phyloP scores from a whole-genome alignment of 2,888 invertebrate genomes.

The Pollenia angustigena region DNA sequence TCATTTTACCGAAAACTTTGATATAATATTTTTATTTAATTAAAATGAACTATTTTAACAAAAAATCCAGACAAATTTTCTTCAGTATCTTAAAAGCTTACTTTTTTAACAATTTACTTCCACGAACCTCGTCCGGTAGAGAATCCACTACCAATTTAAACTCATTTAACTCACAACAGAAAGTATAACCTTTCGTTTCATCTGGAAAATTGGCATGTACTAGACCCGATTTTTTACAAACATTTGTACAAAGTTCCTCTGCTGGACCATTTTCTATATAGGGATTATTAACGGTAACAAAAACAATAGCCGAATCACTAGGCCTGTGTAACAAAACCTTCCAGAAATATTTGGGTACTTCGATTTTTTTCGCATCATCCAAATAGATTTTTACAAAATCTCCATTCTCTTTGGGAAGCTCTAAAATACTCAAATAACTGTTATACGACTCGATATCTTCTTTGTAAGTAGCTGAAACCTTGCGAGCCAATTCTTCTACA shows the following conservation, averaged over 20 bases:
- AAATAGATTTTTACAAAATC: conserved; percentile 78
- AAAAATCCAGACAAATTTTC: too few species aligned
- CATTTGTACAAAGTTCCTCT: conserved; percentile 76
- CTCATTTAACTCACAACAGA: conserved; percentile 76
- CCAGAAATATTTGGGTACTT: conserved; percentile 85
- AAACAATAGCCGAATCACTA: conserved; percentile 84
- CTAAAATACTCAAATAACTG: conserved; percentile 83
- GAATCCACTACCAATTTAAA: conserved; percentile 53
- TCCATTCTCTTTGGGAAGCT: conserved; percentile 77
- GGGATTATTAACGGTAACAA: conserved; percentile 85
- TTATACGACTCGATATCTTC: conserved; percentile 84
- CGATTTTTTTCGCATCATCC: conserved; percentile 80
- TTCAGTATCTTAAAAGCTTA: conserved; percentile 10
- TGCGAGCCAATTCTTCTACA: conserved; percentile 84
- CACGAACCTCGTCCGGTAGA: conserved; percentile 35
- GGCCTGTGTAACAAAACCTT: conserved; percentile 84
- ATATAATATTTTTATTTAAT: too few species aligned
- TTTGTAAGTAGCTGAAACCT: conserved; percentile 80
- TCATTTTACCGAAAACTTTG: too few species aligned
- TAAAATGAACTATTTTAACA: too few species aligned
- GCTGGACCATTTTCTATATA: conserved; percentile 66
- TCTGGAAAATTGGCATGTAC: conserved; percentile 70
- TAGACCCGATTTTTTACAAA: conserved; percentile 74
- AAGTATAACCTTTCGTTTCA: conserved; percentile 76
- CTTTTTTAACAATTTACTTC: conserved; percentile 37